Evolutionary conservation across 1,140 invertebrate genomes (phyloP), one percentile per base, ranked within the genome.

Genomic region (Drosophila rhopaloa): DNA sequence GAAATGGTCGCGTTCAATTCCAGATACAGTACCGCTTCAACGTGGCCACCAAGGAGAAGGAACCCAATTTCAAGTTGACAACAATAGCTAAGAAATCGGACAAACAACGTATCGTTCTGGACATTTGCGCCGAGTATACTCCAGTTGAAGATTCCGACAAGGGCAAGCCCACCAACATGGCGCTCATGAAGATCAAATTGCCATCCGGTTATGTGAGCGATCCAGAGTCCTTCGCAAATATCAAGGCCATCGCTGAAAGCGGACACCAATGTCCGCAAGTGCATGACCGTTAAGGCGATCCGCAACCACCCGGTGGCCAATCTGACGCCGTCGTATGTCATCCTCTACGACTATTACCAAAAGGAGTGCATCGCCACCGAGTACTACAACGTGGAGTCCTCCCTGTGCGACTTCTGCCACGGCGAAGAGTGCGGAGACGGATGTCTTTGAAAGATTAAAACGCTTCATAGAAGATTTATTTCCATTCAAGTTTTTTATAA

Each of bases 341-440:
- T 94, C 7, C 94, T 98, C 48, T 98, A 97, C 84, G 97, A 98
- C 88, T 99, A 99, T 91, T 99, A 98, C 83, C 96, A 97, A 84
- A 96, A 94, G 94, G 94, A 84, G 38, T 94, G 95, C 70, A 93
- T 94, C 89, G 95, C 95, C 14, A 93, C 96, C 61, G 94, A 95
- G 73, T 97, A 97, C 92, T 97, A 97, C 83, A 93, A 95, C 79
- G 94, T 96, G 24, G 93, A 93, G 50, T 94, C 95, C 3, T 96
- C 94, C 1, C 91, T 96, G 7, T 97, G 96, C 91, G 96, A 97
- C 88, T 95, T 97, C 72, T 97, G 96, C 68, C 95, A 96, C 71
- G 94, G 94, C 5, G 93, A 95, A 40, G 95, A 97, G 55, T 96
- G 96, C 70, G 93, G 50, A 40, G 13, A 9, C 2, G 35, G 14